Evolutionary conservation across 1,140 invertebrate species (phyloP).

Genomic region (Aphelenchoides avenae): DNA sequence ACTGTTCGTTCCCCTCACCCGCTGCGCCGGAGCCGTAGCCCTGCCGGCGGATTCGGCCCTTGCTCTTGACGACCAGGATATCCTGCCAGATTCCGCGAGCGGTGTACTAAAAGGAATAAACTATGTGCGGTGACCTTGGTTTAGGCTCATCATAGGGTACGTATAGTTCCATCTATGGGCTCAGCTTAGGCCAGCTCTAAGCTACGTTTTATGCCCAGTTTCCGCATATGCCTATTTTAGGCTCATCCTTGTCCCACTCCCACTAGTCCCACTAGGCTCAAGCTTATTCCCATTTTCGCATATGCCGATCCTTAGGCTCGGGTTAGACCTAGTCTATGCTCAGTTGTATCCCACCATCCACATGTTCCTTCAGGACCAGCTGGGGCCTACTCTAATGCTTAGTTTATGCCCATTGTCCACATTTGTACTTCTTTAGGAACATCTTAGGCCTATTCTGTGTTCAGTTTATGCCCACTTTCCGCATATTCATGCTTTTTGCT

Average conservation of each 20-base stretch:
- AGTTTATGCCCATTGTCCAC: too few species aligned
- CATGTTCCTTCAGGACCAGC: too few species aligned
- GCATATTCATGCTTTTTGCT: too few species aligned
- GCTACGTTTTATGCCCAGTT: neutral
- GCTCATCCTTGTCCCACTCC: neutral
- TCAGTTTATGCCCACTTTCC: too few species aligned
- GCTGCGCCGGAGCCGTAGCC: conserved; percentile 42
- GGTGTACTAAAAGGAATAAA: conserved; percentile 34
- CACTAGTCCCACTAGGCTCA: too few species aligned
- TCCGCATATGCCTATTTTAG: neutral
- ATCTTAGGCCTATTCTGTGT: too few species aligned
- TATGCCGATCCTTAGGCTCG: too few species aligned
- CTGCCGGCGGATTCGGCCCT: conserved; percentile 46
- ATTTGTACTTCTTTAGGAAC: too few species aligned
- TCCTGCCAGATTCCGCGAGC: conserved; percentile 50
- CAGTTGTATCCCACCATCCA: too few species aligned
- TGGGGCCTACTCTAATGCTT: too few species aligned
- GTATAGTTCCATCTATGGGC: conserved; percentile 5
- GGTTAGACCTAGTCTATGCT: too few species aligned
- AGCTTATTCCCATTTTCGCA: neutral
- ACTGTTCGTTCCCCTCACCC: conserved; percentile 42
- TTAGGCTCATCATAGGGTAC: too few species aligned
- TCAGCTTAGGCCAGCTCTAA: neutral
- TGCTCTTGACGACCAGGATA: conserved; percentile 47
- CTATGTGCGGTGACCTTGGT: conserved; percentile 4